A percentile compares a stretch with the other conserved stretches of the same genome.
Conservation (phyloP, 37 sponge, comb jelly and placozoan genomes). For the Hormiphora californensis region DNA sequence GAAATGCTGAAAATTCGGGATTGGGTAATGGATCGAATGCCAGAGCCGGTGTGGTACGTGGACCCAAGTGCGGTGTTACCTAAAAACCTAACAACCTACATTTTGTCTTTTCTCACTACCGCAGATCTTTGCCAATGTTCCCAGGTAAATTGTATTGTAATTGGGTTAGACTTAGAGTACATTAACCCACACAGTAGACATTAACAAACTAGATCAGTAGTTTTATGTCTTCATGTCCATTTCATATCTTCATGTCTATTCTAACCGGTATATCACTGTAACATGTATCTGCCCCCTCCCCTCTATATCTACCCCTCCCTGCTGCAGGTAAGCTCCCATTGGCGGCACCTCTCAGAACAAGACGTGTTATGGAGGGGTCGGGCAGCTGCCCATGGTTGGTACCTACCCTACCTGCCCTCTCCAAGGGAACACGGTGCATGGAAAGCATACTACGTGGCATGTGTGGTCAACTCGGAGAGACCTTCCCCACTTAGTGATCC, state of each 20-base stretch:
- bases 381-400: constrained; percentile 25
- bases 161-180: no score
- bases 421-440: constrained; percentile 29
- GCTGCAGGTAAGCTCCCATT: constrained; percentile 44
- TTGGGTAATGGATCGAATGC: constrained; percentile 33
- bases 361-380: constrained; percentile 25
- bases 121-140: neutral
- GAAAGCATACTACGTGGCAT: constrained; percentile 44
- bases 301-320: no score
- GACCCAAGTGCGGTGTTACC: constrained; percentile 2
- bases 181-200: no score
- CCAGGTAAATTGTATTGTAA: constrained; percentile 20
- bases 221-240: no score
- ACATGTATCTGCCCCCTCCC: no score
- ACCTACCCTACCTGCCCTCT: constrained; percentile 32
- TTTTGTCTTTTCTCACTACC: constrained; percentile 19
- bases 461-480: constrained; percentile 24
- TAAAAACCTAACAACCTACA: neutral
- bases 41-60: constrained; percentile 12
- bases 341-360: constrained; percentile 26
- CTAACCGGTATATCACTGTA: no score
- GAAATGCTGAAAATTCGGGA: constrained; percentile 17
- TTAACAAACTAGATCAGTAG: no score
- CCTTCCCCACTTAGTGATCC: neutral
- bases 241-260: no score